Base-by-base conservation (phyloP, 2,888 invertebrate species). In the Sesia apiformis region DNA sequence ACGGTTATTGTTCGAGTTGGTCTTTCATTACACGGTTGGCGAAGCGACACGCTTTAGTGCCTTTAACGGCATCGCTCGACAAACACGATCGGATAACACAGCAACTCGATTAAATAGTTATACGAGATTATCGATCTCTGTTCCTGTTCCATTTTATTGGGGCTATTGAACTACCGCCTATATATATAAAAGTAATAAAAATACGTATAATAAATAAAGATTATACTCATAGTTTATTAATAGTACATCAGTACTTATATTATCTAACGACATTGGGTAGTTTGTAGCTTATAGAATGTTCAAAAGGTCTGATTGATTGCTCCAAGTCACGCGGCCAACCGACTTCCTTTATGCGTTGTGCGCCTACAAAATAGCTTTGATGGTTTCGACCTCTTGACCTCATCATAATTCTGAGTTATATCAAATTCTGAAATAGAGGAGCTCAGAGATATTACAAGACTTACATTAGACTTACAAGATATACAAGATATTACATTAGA, bases 1-100 rank as follows among this genome's bases (percentile, higher is more conserved):
- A 83, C 80, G 79, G 83, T 84, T 82, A 78, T 78, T 81, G 80
- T 78, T 76, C 72, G 72, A 80, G 83, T 85, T 84, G 84, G 84
- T 84, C 83, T 82, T 81, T 81, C 81, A 87, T 86, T 87, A 84
- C 81, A 87, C 82, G 88, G 74, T 79, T 63, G 76, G 76, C 56
- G 55, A 56, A 53, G 54, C 67, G 75, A 71, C 75, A 73, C 80
- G 85, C 84, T 83, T 80, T 75, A 76, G 64, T 81, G 79, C 63
- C 62, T 76, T 71, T 79, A 79, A 84, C 80, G 74, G 75, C 74
- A 79, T 56, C 54, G 58, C 51, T 72, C 69, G 75, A 71, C 70
- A 67, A 76, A 73, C 72, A 62, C 63, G 67, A 63, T 69, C 66
- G 65, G 66, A 71, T 73, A 70, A 66, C 65, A 63, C 61, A 58